Conservation (phyloP, 2,113 vertebrate species). For the Aleadryas rufinucha region DNA sequence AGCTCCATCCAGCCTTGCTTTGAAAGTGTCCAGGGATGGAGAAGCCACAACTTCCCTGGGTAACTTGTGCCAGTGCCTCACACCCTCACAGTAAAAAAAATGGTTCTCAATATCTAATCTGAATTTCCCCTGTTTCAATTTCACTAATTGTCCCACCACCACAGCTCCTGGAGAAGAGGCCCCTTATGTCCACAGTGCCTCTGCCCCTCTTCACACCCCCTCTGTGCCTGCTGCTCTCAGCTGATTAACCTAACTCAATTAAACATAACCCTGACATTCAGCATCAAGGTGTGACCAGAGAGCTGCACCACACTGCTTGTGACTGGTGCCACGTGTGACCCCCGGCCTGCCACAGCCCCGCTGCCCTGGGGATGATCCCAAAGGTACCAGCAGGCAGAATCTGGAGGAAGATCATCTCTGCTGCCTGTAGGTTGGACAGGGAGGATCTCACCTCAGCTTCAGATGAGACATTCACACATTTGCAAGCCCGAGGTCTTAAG, state of each 20-base stretch:
- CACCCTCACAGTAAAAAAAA: background rate
- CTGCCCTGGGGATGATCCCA: background rate
- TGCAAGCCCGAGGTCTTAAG: background rate
- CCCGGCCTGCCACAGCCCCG: fast-evolving
- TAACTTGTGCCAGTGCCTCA: background rate
- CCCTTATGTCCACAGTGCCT: background rate
- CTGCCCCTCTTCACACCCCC: background rate
- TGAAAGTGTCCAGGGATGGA: background rate
- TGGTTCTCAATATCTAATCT: background rate
- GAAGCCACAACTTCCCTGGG: background rate
- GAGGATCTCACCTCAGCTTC: background rate
- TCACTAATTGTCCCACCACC: background rate
- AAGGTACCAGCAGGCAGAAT: background rate
- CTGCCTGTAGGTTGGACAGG: fast-evolving
- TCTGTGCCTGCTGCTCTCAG: background rate
- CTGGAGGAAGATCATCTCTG: background rate
- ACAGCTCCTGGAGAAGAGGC: background rate
- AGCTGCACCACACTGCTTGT: fast-evolving
- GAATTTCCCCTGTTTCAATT: background rate
- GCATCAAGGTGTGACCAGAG: fast-evolving
- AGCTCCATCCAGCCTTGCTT: background rate
- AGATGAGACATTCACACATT: background rate
- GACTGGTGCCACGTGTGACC: fast-evolving
- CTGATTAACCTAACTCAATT: background rate
- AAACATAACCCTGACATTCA: background rate